These are phyloP conservation scores for Horisme vitalbata DNA, from an alignment of 2,888 invertebrate genomes.

Conservation along the genomic window DNA sequence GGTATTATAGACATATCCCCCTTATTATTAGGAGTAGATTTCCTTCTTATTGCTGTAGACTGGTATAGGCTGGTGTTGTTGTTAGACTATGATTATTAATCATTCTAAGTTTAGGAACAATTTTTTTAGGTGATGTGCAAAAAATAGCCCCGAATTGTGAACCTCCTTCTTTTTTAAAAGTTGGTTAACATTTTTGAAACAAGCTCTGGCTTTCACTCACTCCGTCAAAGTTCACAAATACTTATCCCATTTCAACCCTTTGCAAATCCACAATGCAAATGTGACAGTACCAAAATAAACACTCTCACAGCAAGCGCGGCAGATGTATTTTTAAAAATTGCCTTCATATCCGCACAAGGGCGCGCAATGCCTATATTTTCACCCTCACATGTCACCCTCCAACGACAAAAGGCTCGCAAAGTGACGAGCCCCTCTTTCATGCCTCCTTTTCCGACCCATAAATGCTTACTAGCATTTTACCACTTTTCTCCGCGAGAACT, in stretches of 20 bases:
- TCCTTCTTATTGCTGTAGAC: too few species aligned
- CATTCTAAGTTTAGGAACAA: too few species aligned
- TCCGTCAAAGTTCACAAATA: too few species aligned
- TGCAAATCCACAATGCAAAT: constrained; percentile 1
- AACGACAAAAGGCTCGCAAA: constrained; percentile 51
- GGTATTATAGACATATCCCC: too few species aligned
- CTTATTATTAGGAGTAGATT: too few species aligned
- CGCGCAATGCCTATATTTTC: constrained; percentile 30
- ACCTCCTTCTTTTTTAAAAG: too few species aligned
- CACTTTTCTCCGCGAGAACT: constrained; percentile 57
- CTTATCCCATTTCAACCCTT: not conserved
- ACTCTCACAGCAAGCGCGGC: constrained; percentile 10
- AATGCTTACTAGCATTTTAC: constrained; percentile 68
- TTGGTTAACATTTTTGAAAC: too few species aligned
- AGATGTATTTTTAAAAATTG: constrained; percentile 33
- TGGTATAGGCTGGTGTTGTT: too few species aligned
- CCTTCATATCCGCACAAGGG: constrained; percentile 24
- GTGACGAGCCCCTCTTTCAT: constrained; percentile 53
- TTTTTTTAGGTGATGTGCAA: too few species aligned
- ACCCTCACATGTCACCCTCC: constrained; percentile 46
- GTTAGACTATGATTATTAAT: too few species aligned
- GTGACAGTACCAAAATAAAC: constrained; percentile 9
- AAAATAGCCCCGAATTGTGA: too few species aligned
- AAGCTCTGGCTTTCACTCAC: too few species aligned
- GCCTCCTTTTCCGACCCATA: constrained; percentile 55